Evolutionary conservation across 2,888 invertebrate genomes (phyloP).

Genomic region (Hirudinaria manillensis): DNA sequence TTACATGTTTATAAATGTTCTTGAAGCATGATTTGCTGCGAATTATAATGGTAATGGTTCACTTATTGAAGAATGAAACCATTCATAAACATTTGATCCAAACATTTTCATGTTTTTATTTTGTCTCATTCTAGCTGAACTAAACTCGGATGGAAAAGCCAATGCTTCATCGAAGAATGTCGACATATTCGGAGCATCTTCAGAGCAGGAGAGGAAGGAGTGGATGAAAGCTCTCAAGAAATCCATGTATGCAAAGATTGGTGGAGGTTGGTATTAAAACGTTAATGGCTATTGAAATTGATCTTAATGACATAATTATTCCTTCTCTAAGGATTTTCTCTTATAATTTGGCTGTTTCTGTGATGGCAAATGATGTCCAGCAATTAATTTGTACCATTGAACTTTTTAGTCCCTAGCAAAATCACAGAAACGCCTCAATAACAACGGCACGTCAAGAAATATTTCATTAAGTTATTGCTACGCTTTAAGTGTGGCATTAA

Average conservation of each 20-base stretch:
- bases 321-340: too few relatives aligned
- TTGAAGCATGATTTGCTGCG: background rate
- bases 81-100: too few relatives aligned
- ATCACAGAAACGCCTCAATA: too few relatives aligned
- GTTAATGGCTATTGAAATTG: background rate
- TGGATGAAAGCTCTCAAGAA: conserved; percentile 49
- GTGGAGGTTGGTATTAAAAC: conserved; percentile 47
- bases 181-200: conserved; percentile 43
- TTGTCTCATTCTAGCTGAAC: background rate
- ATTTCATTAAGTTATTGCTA: too few relatives aligned
- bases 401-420: too few relatives aligned
- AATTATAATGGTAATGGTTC: too few relatives aligned
- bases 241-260: conserved; percentile 47
- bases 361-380: too few relatives aligned
- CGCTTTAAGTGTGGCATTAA: too few relatives aligned
- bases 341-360: too few relatives aligned
- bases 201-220: conserved; percentile 47
- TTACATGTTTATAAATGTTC: background rate
- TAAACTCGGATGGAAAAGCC: background rate
- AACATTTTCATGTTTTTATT: background rate
- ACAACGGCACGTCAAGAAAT: too few relatives aligned
- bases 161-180: background rate
- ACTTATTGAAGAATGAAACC: too few relatives aligned
- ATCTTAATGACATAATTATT: background rate
- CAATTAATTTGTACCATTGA: too few relatives aligned